phyloP scores from a whole-genome alignment of 2,113 vertebrate species.

The Mirounga angustirostris region DNA sequence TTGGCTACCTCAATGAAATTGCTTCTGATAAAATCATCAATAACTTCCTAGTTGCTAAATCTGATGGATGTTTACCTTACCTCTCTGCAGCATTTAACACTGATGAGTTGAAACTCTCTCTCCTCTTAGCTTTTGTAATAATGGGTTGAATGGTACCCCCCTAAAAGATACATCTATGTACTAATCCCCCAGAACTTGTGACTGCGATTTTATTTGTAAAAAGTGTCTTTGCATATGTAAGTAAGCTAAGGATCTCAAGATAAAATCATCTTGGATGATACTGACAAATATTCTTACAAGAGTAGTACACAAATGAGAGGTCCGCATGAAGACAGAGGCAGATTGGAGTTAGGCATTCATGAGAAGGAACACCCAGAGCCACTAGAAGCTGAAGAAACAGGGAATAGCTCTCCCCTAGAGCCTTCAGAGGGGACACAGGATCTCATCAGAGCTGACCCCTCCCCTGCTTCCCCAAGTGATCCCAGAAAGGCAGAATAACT shows the following conservation, averaged over 20 bases:
- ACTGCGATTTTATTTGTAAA: not conserved
- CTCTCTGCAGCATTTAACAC: not conserved
- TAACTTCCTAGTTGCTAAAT: not conserved
- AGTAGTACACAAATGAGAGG: not conserved
- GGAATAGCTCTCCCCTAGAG: not conserved
- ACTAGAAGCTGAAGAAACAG: not conserved
- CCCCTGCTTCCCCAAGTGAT: not conserved
- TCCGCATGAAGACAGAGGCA: not conserved
- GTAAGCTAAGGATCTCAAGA: constrained; percentile 13
- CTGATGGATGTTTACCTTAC: not conserved
- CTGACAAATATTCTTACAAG: not conserved
- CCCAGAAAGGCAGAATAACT: constrained; percentile 18
- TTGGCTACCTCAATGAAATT: not conserved
- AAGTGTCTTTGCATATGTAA: not conserved
- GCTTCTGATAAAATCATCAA: constrained; percentile 30
- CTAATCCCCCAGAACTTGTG: not conserved
- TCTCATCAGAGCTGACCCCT: not conserved
- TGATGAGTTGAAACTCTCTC: not conserved
- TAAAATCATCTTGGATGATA: not conserved
- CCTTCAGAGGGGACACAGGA: not conserved
- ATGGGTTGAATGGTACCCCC: not conserved
- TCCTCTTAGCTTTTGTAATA: not conserved
- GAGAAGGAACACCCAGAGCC: not conserved
- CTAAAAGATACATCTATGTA: not conserved
- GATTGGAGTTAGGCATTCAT: not conserved